Conservation (phyloP, 92 coral and sea anemone genomes). For the Palythoa caribaeorum region DNA sequence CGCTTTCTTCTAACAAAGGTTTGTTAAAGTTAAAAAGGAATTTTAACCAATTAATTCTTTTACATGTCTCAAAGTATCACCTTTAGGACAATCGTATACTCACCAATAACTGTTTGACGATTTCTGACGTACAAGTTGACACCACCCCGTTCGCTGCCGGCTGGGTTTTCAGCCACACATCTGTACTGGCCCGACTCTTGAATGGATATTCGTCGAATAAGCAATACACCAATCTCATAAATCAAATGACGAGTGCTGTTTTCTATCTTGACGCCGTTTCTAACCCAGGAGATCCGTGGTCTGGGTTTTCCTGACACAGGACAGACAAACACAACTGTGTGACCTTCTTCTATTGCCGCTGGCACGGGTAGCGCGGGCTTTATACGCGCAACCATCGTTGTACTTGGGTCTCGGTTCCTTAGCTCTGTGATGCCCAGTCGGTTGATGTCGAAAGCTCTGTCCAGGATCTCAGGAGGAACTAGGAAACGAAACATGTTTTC, state of each 20-base stretch:
- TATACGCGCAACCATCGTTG: conserved; percentile 63
- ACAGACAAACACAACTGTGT: conserved; percentile 75
- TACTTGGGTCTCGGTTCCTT: conserved; percentile 50
- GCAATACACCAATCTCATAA: conserved; percentile 67
- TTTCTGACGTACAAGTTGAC: conserved; percentile 69
- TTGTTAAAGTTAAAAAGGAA: too few species aligned
- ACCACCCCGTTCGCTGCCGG: conserved; percentile 78
- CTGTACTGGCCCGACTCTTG: conserved; percentile 80
- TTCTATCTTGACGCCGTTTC: conserved; percentile 65
- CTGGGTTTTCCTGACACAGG: conserved; percentile 77
- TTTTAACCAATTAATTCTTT: too few species aligned
- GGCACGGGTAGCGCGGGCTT: conserved; percentile 54
- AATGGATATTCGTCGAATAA: conserved; percentile 66
- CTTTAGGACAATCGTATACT: neutral
- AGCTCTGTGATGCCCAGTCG: conserved; percentile 49
- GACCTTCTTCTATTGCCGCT: conserved; percentile 67
- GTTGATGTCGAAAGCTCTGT: conserved; percentile 70
- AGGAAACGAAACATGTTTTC: neutral
- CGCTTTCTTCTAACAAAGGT: too few species aligned
- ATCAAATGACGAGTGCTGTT: conserved; percentile 78
- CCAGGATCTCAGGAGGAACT: conserved; percentile 85
- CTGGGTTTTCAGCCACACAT: conserved; percentile 79
- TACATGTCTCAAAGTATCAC: neutral
- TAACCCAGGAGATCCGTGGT: conserved; percentile 74
- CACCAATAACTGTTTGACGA: conserved; percentile 54